A percentile compares a stretch with the other conserved stretches of the same genome.
These are phyloP conservation scores for Lophura nycthemera DNA, from an alignment of 2,113 vertebrate species.

Conservation along the genomic window DNA sequence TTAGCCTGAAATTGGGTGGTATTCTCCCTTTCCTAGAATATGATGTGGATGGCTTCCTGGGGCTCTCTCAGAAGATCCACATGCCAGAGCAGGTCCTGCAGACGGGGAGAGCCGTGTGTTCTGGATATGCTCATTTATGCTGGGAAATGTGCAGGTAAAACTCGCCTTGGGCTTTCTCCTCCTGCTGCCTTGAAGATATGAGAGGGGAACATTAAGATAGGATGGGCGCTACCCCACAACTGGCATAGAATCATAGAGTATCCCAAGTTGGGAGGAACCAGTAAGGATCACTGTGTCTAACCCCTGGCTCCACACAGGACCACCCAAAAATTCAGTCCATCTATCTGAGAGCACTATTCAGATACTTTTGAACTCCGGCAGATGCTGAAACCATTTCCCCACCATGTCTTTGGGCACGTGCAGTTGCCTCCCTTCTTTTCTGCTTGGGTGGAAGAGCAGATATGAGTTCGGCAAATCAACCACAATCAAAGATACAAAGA, in stretches of 20 bases:
- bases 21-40: slow-evolving; percentile 67
- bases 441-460: not conserved
- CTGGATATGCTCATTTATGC: slow-evolving; percentile 79
- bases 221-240: fast-evolving
- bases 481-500: not conserved
- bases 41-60: slow-evolving; percentile 79
- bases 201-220: not conserved
- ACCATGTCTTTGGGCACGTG: fast-evolving
- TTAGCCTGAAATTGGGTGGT: not conserved
- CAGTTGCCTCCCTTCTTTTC: not conserved
- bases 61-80: slow-evolving; percentile 77
- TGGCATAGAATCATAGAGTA: not conserved
- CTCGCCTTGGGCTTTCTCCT: not conserved
- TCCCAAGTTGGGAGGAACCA: too few relatives aligned
- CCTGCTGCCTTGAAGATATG: not conserved
- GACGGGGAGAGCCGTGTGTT: slow-evolving; percentile 78
- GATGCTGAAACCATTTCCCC: not conserved
- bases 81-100: slow-evolving; percentile 80
- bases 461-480: not conserved
- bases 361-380: too few relatives aligned
- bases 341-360: too few relatives aligned
- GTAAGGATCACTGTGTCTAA: too few relatives aligned
- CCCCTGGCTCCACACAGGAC: too few relatives aligned
- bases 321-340: too few relatives aligned
- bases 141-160: slow-evolving; percentile 84